Base-by-base conservation (phyloP, 2,113 vertebrate species). In the Dascyllus trimaculatus region DNA sequence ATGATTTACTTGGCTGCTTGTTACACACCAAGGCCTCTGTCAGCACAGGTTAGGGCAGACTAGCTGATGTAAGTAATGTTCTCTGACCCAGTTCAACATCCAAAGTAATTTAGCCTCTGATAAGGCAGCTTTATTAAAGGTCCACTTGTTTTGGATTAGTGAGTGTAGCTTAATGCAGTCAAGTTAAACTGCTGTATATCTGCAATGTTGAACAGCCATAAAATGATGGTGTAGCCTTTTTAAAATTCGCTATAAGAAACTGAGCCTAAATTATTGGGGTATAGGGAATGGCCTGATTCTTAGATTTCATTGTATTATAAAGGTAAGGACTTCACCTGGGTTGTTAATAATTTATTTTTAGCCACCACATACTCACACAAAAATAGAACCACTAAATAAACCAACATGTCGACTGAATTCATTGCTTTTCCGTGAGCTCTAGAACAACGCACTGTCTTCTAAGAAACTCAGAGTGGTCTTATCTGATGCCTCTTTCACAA, bases 31-130 rank as follows among this genome's bases (percentile, higher is more conserved):
- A 57, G 64, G 43, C 80, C 70, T 69, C 78, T 84, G 87, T 85
- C 87, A 71, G 75, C 56, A 17, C 75, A 86, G 71, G 87, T 85
- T 79, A 85, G 38, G 38, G 32, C 72, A 61, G 46, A 59, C 48
- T 60, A 62, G 62, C 51, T 40, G 69, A 21, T 74, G 65, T 17
- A 80, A 63, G 68, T 70, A 54, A 81, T 78, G 86, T 35, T 69
- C 66, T 78, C 48, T 86, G 86, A 86, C 81, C 72, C 67, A 75
- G 66, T 88, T 85, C 71, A 68, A 35, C 65, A 45, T 68, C 49
- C 14, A 22, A 4, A 65, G 57, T 61, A 38, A 80, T 77, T 67
- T 66, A 68, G 8, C 46, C 73, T 56, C 17, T 29, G 71, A 45
- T 52, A 13, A 43, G 19, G 56, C 48, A 56, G 49, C 54, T 43